phyloP scores from a whole-genome alignment of 2,797 vertebrate species.

The Dermochelys coriacea region DNA sequence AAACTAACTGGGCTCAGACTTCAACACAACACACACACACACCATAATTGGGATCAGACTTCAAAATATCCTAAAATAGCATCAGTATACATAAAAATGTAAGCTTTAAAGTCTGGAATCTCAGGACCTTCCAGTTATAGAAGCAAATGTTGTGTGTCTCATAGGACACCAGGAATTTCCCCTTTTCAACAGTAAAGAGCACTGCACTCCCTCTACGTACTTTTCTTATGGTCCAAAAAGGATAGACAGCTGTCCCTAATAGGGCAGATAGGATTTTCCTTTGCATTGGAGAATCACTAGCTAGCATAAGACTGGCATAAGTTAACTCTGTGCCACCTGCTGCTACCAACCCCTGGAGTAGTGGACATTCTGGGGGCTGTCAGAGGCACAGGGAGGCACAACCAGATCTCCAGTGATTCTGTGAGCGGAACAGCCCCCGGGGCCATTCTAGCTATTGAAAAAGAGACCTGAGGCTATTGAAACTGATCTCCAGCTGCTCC shows the following conservation, averaged over 20 bases:
- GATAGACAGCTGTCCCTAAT: background rate
- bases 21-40: background rate
- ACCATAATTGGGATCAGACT: background rate
- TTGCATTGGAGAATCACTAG: background rate
- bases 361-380: fast-evolving
- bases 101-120: background rate
- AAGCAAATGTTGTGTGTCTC: fast-evolving
- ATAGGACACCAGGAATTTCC: background rate
- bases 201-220: background rate
- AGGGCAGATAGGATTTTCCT: background rate
- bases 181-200: background rate
- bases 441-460: background rate
- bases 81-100: background rate
- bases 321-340: background rate
- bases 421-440: background rate
- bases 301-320: background rate
- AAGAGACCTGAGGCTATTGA: background rate
- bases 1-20: background rate
- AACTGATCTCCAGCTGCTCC: background rate
- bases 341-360: background rate
- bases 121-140: background rate
- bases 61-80: background rate
- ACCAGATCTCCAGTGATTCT: background rate
- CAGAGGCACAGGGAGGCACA: background rate
- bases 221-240: background rate